Percentiles rank a stretch among this genome's conserved stretches.
These are phyloP conservation scores for Telmatherina bonti DNA, from an alignment of 2,797 vertebrate species.

Conservation along the genomic window DNA sequence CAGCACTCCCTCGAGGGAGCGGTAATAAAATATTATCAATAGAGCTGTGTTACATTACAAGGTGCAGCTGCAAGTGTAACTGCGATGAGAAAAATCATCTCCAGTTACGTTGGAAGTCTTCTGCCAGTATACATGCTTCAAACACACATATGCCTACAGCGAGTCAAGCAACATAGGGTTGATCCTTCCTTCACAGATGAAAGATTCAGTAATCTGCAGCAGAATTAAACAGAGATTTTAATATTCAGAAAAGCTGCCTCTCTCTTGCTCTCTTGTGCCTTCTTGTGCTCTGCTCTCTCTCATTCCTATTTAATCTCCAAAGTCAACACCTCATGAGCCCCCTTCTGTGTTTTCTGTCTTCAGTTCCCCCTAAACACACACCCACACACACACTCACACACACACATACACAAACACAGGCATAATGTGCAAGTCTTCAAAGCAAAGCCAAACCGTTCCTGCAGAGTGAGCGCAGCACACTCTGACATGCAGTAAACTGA, in stretches of 20 bases:
- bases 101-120: slow-evolving; percentile 34
- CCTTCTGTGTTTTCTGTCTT: slow-evolving; percentile 26
- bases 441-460: slow-evolving; percentile 39
- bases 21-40: slow-evolving; percentile 31
- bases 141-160: slow-evolving; percentile 8
- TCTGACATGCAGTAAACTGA: slow-evolving; percentile 22
- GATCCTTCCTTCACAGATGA: slow-evolving; percentile 60
- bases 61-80: slow-evolving; percentile 15
- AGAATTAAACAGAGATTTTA: slow-evolving; percentile 71
- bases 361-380: slow-evolving; percentile 9
- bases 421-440: slow-evolving; percentile 43
- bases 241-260: slow-evolving; percentile 63
- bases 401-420: slow-evolving; percentile 16
- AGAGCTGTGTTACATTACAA: slow-evolving; percentile 17
- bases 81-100: slow-evolving; percentile 26
- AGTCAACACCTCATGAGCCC: slow-evolving; percentile 75
- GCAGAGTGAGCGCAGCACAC: slow-evolving; percentile 19
- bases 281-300: slow-evolving; percentile 56
- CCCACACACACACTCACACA: slow-evolving; percentile 3
- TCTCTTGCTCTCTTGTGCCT: slow-evolving; percentile 4
- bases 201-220: slow-evolving; percentile 66
- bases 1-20: slow-evolving; percentile 9
- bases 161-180: slow-evolving; percentile 30
- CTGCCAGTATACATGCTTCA: slow-evolving; percentile 19
- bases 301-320: slow-evolving; percentile 74